phyloP scores from a whole-genome alignment of 64 coral and sea anemone species.

The Pocillopora verrucosa region DNA sequence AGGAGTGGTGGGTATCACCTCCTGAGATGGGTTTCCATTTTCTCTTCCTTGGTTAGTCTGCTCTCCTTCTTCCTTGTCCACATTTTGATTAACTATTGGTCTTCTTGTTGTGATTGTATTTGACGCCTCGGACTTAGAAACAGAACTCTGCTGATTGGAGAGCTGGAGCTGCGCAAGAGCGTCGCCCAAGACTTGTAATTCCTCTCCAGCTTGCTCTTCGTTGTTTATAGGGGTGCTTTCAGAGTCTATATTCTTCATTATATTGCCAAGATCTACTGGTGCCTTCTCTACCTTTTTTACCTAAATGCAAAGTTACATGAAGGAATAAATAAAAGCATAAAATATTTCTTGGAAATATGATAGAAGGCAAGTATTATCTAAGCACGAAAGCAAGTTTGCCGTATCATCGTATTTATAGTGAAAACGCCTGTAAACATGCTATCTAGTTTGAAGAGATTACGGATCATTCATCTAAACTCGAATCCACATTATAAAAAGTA shows the following conservation, averaged over 20 bases:
- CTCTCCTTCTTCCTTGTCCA: neutral
- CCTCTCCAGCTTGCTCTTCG: conserved; percentile 1
- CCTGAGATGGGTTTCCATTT: neutral
- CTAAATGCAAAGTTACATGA: neutral
- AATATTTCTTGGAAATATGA: neutral
- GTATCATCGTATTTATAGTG: no score
- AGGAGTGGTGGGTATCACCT: neutral
- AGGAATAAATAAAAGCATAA: neutral
- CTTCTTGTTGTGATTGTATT: neutral
- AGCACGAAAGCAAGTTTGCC: neutral
- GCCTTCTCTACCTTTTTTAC: neutral
- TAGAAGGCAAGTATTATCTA: no score
- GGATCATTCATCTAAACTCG: no score
- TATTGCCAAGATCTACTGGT: conserved; percentile 1
- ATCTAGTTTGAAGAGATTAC: no score
- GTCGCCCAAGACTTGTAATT: neutral
- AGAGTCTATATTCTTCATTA: neutral
- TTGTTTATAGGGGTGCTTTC: neutral
- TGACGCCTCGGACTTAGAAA: neutral
- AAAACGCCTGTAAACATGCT: no score
- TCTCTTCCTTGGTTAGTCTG: neutral
- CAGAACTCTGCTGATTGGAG: neutral
- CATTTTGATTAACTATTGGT: neutral
- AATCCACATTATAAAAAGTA: no score
- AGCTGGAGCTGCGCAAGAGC: conserved; percentile 10